Base-by-base conservation (phyloP, 2,113 vertebrate species). In the Platysteira castanea region DNA sequence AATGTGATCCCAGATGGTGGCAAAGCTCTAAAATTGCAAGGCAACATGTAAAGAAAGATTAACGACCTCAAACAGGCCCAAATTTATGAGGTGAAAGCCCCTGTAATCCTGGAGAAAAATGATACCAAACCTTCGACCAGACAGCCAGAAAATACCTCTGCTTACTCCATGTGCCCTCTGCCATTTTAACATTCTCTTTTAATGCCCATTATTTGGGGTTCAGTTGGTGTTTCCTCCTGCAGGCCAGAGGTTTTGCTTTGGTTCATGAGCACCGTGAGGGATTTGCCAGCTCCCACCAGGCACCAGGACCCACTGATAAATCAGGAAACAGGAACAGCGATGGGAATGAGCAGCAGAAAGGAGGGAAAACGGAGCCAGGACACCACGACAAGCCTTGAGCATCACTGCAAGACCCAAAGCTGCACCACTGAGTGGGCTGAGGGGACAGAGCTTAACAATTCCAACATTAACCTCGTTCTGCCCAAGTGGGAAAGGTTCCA, bases 51-150 rank as follows among this genome's bases (percentile, higher is more conserved):
- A 89, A 96, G 96, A 96, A 97, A 97, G 97, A 97, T 97, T 97
- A 97, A 97, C 90, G 92, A 96, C 95, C 96, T 97, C 96, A 94
- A 96, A 74, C 97, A 94, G 96, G 94, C 92, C 84, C 94, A 95
- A 96, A 97, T 97, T 97, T 97, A 97, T 97, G 97, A 97, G 97
- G 97, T 97, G 97, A 97, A 97, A 97, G 97, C 94, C 95, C 94
- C 95, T 81, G 97, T 96, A 97, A 97, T 97, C 96, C 97, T 63
- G 69, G 88, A 97, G 97, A 97, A 97, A 97, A 97, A 97, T 95
- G 97, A 97, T 87, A 97, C 95, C 95, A 82, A 97, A 87, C 88
- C 88, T 95, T 96, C 35, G 90, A 96, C 73, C 85, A 95, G 97
- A 97, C 97, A 97, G 97, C 86, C 80, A 95, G 96, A 96, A 97